phyloP scores from a whole-genome alignment of 2,113 vertebrate species.

The Guaruba guarouba region DNA sequence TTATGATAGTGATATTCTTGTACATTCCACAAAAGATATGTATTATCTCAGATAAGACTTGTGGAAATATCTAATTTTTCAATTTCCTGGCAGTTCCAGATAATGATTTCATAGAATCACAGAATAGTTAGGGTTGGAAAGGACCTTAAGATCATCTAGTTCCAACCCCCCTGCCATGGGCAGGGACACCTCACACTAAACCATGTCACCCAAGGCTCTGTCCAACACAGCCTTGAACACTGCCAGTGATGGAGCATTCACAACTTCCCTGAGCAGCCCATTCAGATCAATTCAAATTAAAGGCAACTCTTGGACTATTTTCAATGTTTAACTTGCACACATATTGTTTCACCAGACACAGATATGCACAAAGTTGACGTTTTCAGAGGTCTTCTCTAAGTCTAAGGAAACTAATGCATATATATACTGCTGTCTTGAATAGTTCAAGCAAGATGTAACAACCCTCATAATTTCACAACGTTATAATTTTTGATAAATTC shows the following conservation, averaged over 20 bases:
- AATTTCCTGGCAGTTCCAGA: constrained; percentile 7
- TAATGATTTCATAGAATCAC: background rate
- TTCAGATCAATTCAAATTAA: constrained; percentile 44
- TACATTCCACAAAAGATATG: background rate
- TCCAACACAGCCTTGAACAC: no score
- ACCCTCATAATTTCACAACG: background rate
- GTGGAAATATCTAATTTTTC: constrained; percentile 14
- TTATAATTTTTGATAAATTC: background rate
- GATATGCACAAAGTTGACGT: constrained; percentile 23
- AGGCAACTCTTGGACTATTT: constrained; percentile 49
- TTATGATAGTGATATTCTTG: background rate
- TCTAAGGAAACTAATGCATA: background rate
- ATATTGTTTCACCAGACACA: constrained; percentile 52
- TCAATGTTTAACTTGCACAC: constrained; percentile 52
- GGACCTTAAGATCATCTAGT: no score
- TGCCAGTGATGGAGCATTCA: no score
- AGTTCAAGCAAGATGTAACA: background rate
- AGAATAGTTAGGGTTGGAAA: no score
- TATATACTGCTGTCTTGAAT: background rate
- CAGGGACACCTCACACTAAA: no score
- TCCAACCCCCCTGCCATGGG: no score
- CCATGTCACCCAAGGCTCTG: no score
- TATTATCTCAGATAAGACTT: background rate
- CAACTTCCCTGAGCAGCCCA: no score
- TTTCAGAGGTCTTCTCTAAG: constrained; percentile 49